Evolutionary conservation across 2,888 invertebrate species (phyloP), one percentile per base, ranked within the genome.

Genomic region (Platycheirus rosarum): DNA sequence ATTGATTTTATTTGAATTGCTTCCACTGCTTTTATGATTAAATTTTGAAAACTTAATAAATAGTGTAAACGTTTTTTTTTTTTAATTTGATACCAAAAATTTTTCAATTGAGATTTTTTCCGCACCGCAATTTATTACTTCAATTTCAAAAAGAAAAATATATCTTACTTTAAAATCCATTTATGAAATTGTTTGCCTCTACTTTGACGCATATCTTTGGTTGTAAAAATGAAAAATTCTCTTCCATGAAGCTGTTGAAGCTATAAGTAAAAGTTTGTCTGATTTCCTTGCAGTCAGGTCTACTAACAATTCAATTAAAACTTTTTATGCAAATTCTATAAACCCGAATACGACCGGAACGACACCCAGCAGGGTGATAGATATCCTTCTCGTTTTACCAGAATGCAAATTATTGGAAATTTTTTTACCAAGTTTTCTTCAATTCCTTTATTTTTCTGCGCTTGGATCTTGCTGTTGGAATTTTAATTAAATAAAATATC

Each of bases 261-360:
- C n/a, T n/a, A n/a, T n/a, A 3, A 18, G 35, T 51, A 20, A 35
- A 77, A 71, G 29, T 73, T 66, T n/a, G 57, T 32, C 16, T 53
- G 37, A 44, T 57, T 71, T 51, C 11, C 23, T 55, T 63, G 46
- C 32, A 35, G 7, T 16, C 44, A 8, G 35, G 63, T 70, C 48
- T 49, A 29, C 44, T 65, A 51, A 71, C 57, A 70, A 77, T 77
- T 77, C 77, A 77, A 77, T 71, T 77, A 77, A 77, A 77, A 71
- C 20, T 65, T 77, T 76, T 46, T 71, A 57, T 71, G 57, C 42
- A 65, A 77, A 77, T 65, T 71, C 57, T 29, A n/a, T n/a, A 68
- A 51, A n/a, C n/a, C 57, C 51, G 57, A 71, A 65, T 44, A 63
- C 65, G 65, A 49, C 70, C 48, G 13, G 42, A 70, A 69, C 48